Conservation (phyloP, 53 echinoderm and acorn worm genomes). For the Patiria pectinifera region DNA sequence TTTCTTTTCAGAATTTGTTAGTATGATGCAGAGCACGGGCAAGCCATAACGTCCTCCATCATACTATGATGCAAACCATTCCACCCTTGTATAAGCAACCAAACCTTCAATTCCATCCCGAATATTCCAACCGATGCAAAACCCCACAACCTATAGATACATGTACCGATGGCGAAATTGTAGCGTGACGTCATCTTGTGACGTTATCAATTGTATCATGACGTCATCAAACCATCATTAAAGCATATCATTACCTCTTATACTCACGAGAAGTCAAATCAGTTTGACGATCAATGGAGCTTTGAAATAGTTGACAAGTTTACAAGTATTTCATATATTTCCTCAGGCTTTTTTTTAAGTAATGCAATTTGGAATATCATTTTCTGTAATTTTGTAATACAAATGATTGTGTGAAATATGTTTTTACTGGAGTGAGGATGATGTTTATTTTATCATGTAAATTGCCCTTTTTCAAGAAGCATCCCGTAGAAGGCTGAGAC, state of each 20-base stretch:
- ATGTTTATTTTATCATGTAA: not conserved
- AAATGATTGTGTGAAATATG: not conserved
- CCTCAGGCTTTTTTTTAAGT: not conserved
- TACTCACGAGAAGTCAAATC: too few relatives aligned
- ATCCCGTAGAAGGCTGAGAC: not conserved
- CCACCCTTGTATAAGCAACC: not conserved
- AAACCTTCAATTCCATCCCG: not conserved
- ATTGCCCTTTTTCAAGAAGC: not conserved
- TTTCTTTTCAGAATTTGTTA: conserved; percentile 24
- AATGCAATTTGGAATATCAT: not conserved
- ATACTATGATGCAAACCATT: not conserved
- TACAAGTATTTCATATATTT: not conserved
- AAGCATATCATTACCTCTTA: too few relatives aligned
- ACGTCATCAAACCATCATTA: too few relatives aligned
- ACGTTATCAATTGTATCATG: too few relatives aligned
- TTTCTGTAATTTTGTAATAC: not conserved
- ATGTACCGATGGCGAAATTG: too few relatives aligned
- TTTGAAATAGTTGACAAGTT: not conserved
- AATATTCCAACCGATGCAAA: not conserved
- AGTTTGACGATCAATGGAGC: too few relatives aligned
- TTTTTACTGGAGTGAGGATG: not conserved
- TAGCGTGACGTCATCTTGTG: too few relatives aligned
- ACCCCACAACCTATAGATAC: too few relatives aligned
- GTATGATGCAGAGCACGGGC: conserved; percentile 22
- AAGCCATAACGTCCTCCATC: not conserved